phyloP scores from a whole-genome alignment of 2,797 vertebrate genomes.

The Megaceryle alcyon region DNA sequence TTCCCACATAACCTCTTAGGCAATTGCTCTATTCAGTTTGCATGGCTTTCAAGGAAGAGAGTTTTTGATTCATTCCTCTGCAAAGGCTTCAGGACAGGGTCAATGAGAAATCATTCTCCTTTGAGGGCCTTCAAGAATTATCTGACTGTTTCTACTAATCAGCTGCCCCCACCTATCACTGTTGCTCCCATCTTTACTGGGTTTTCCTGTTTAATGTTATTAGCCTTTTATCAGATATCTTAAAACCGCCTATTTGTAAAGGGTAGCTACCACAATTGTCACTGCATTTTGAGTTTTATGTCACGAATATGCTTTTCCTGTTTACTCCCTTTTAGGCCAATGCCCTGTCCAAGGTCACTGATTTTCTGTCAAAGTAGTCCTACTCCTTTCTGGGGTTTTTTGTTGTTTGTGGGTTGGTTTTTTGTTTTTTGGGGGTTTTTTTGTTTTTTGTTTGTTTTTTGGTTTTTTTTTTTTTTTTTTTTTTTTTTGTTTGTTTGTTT shows the following conservation, averaged over 20 bases:
- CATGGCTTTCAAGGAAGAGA: background rate
- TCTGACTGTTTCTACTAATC: background rate
- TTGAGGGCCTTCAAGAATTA: background rate
- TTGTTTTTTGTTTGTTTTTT: no score
- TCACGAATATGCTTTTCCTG: background rate
- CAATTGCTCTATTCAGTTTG: background rate
- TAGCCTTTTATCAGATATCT: background rate
- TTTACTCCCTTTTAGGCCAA: background rate
- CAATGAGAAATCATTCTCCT: background rate
- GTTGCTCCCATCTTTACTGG: background rate
- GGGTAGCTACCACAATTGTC: background rate
- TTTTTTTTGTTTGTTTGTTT: background rate
- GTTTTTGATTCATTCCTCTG: background rate
- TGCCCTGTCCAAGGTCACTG: background rate
- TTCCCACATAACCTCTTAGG: background rate
- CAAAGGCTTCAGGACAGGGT: background rate
- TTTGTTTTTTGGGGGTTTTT: no score
- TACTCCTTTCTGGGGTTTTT: background rate
- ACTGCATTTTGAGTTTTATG: background rate
- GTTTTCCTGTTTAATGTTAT: background rate
- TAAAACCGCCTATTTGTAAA: background rate
- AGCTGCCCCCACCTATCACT: background rate
- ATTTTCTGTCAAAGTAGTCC: background rate
- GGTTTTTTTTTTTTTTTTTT: no score
- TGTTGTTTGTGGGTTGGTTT: no score